A percentile compares a stretch with the other conserved stretches of the same genome.
Conservation (phyloP, 2,888 invertebrate species). For the Scaptomyza cyrtandrae region DNA sequence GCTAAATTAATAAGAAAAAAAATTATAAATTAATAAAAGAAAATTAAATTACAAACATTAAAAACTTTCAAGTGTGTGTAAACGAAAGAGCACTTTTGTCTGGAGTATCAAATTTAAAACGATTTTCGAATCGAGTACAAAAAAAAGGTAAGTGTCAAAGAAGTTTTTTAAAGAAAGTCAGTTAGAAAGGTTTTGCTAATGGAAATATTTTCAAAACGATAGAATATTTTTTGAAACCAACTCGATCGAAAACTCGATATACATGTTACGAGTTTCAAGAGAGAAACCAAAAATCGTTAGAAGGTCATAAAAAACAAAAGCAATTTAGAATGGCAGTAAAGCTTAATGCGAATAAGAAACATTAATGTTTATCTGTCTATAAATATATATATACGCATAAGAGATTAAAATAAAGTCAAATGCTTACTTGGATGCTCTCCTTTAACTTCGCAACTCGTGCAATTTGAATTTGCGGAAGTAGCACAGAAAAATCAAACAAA, state of each 20-base stretch:
- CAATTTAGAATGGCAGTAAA: conserved; percentile 4
- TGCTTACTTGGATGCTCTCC: not conserved
- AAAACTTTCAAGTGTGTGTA: conserved; percentile 1
- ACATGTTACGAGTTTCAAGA: not conserved
- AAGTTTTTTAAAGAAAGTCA: not conserved
- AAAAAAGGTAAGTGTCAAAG: conserved; percentile 21
- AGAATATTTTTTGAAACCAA: not conserved
- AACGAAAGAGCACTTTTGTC: conserved; percentile 9
- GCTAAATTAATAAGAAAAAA: conserved; percentile 10
- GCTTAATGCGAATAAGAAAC: not conserved
- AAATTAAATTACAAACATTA: not conserved
- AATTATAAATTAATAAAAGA: not conserved
- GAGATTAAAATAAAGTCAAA: not conserved
- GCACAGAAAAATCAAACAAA: not conserved
- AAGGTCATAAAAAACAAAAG: not conserved
- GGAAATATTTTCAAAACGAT: not conserved
- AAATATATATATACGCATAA: not conserved
- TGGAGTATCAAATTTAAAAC: conserved; percentile 8
- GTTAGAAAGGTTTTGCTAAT: not conserved
- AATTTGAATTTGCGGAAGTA: conserved; percentile 51
- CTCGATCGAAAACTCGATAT: not conserved
- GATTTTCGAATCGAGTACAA: not conserved
- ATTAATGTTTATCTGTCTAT: no score
- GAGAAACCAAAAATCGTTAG: not conserved
- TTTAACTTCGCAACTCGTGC: conserved; percentile 1